Base-by-base conservation (phyloP, 2,888 invertebrate genomes). In the Campopleginae sp. region DNA sequence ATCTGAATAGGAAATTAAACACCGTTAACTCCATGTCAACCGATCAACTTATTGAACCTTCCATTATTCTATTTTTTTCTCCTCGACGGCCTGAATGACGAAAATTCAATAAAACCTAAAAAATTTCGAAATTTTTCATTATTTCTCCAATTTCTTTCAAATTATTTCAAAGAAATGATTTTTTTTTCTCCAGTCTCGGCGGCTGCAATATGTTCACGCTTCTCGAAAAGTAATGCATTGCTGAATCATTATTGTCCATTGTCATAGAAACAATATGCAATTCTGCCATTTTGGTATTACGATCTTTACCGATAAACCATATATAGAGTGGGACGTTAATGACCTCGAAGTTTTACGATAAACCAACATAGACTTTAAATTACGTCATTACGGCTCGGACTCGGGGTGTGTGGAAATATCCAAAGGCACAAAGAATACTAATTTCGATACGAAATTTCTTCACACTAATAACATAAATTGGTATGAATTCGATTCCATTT, bases 1-100 rank as follows among this genome's bases (percentile, higher is more conserved):
- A 93, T 92, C 93, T 93, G 74, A 4, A 89, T 44, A 44, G 58
- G 33, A 74, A 33, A 46, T 31, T 14, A 78, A 80, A 17, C 44
- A 72, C 27, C 31, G n/a, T 38, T 68, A 66, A 68, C 14, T 46
- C 27, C 17, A 23, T 42, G 12, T 66, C 38, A 38, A 8, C 19
- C n/a, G 17, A 65, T 38, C 23, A 54, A 6, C 23, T 0, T 23
- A 23, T 23, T 5, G 0, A 2, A 54, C 23, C 12, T 12, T 7
- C 12, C 10, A 14, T 27, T 23, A 1, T 12, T 14, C 54, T 27
- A 58, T 58, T 27, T 58, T 38, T 38, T 38, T 38, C 7, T 38
- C 38, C 7, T 38, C 6, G 0, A 38, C 6, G 38, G 6, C 2
- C 7, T 38, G 38, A 38, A 38, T 38, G 38, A 38, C 4, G 7